A percentile compares a stretch with the other conserved stretches of the same genome.
phyloP scores from a whole-genome alignment of 2,797 vertebrate species.

The Sparidentex hasta region DNA sequence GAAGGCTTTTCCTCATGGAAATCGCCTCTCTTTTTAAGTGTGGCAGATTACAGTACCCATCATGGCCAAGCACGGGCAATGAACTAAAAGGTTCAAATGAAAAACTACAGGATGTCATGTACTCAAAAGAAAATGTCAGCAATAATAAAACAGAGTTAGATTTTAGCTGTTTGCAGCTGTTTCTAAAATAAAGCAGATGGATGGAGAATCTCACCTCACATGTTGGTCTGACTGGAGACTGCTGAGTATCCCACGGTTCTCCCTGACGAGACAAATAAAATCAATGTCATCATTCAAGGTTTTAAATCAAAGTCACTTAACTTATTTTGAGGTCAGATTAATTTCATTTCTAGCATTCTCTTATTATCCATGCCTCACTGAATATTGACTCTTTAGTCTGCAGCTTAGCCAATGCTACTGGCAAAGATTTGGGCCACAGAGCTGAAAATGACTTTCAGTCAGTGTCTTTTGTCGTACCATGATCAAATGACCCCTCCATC shows the following conservation, averaged over 20 bases:
- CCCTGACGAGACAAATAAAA: constrained; percentile 2
- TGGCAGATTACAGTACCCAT: not conserved
- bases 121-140: not conserved
- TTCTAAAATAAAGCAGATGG: not conserved
- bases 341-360: not conserved
- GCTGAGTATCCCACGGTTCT: not conserved
- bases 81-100: not conserved
- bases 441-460: not conserved
- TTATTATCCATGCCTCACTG: not conserved
- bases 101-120: constrained; percentile 24
- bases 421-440: not conserved
- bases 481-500: not conserved
- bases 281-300: not conserved
- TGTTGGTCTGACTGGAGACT: not conserved
- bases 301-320: not conserved
- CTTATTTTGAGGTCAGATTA: not conserved
- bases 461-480: not conserved
- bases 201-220: not conserved
- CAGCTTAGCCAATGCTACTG: too few relatives aligned
- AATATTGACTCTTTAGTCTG: not conserved
- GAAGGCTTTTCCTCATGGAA: not conserved
- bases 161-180: not conserved
- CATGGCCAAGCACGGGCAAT: not conserved
- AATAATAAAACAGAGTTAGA: not conserved
- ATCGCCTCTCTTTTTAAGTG: not conserved